Percentiles rank a stretch among this genome's conserved stretches.
phyloP scores from a whole-genome alignment of 1,140 invertebrate genomes.

The Globodera ellingtonae region DNA sequence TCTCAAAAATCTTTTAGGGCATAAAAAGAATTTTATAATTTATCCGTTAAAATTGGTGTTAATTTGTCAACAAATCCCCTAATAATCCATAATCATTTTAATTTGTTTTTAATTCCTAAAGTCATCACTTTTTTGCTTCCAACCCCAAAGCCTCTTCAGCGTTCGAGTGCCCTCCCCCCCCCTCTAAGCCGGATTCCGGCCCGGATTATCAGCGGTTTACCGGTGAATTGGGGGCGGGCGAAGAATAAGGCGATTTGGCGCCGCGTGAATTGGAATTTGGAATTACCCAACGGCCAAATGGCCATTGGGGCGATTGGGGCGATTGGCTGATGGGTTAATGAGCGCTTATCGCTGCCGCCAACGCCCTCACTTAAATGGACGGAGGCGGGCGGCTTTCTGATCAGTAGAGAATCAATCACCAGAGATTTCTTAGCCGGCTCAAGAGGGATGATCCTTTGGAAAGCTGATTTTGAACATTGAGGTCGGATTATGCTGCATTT shows the following conservation, averaged over 20 bases:
- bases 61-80: no score
- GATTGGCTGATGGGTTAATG: no score
- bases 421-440: neutral
- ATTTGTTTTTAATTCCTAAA: no score
- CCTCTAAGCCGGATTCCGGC: slow-evolving; percentile 5
- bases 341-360: no score
- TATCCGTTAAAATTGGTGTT: no score
- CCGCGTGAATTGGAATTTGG: slow-evolving; percentile 13
- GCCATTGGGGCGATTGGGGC: neutral
- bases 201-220: slow-evolving; percentile 18
- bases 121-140: neutral
- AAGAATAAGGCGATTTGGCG: slow-evolving; percentile 10
- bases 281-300: slow-evolving; percentile 2
- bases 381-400: neutral
- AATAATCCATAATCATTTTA: no score
- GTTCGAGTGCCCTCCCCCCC: neutral
- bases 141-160: neutral
- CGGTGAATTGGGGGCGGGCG: neutral
- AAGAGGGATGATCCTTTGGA: neutral
- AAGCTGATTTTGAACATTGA: slow-evolving; percentile 2
- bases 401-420: neutral
- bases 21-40: no score
- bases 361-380: no score
- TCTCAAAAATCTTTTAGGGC: no score
- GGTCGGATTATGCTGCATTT: slow-evolving; percentile 1